Conservation (phyloP, 2,113 vertebrate genomes). For the Lepus timidus region DNA sequence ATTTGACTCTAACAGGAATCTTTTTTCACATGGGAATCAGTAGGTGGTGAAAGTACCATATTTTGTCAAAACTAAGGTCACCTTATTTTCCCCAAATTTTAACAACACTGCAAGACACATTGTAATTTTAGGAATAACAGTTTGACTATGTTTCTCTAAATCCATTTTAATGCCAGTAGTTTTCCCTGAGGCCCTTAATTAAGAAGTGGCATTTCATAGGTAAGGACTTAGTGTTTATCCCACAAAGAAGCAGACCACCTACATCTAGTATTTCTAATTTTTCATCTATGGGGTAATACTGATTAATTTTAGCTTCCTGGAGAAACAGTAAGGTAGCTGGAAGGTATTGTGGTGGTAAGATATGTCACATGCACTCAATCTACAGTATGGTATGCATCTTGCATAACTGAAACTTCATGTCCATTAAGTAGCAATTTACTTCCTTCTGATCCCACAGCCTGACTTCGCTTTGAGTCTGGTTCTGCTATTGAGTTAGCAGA, state of each 20-base stretch:
- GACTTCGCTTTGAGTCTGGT: background rate
- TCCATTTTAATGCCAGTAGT: background rate
- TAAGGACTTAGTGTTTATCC: background rate
- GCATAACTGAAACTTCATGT: background rate
- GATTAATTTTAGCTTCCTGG: background rate
- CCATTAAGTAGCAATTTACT: background rate
- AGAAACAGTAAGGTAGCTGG: too few species aligned
- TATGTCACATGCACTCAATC: background rate
- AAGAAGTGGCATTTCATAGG: background rate
- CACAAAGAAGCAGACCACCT: background rate
- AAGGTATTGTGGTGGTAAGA: background rate
- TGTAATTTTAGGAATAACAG: too few species aligned
- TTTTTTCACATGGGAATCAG: background rate
- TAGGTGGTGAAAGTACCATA: background rate
- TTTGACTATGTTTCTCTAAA: background rate
- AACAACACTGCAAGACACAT: too few species aligned
- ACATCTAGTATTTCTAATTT: background rate
- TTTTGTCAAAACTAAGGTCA: background rate
- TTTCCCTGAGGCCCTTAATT: background rate
- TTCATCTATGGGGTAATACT: background rate
- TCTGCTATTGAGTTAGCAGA: background rate
- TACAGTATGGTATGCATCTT: background rate
- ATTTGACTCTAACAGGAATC: background rate
- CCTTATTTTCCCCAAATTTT: background rate
- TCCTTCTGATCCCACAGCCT: too few species aligned